Evolutionary conservation across 2,888 invertebrate genomes (phyloP).

Genomic region (Sesia bembeciformis): DNA sequence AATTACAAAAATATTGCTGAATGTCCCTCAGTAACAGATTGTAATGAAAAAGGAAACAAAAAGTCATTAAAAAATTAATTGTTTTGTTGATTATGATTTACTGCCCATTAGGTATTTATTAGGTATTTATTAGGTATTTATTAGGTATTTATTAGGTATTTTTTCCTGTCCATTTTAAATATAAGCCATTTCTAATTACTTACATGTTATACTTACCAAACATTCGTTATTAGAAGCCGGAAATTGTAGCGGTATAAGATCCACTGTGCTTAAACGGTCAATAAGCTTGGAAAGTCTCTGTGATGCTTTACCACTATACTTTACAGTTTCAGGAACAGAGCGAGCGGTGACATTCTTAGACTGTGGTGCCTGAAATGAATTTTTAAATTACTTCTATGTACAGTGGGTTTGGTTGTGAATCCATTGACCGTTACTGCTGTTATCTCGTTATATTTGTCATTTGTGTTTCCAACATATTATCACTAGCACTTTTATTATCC

Average conservation of each 20-base stretch:
- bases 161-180: too few relatives aligned
- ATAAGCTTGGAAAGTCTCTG: constrained; percentile 57
- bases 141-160: too few relatives aligned
- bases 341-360: constrained; percentile 19
- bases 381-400: neutral
- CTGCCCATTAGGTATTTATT: too few relatives aligned
- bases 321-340: constrained; percentile 35
- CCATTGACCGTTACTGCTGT: neutral
- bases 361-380: constrained; percentile 35
- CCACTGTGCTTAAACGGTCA: constrained; percentile 55
- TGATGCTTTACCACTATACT: constrained; percentile 49
- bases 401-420: neutral
- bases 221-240: constrained; percentile 48
- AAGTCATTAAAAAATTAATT: too few relatives aligned
- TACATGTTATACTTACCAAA: constrained; percentile 23
- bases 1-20: too few relatives aligned
- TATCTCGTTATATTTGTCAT: neutral
- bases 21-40: too few relatives aligned
- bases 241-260: constrained; percentile 56
- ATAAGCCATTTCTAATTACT: too few relatives aligned
- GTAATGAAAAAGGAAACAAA: too few relatives aligned
- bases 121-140: too few relatives aligned
- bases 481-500: neutral
- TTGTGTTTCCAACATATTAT: neutral
- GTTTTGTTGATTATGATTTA: too few relatives aligned